Evolutionary conservation across 2,113 vertebrate species (phyloP).

Genomic region (Paramormyrops kingsleyae): DNA sequence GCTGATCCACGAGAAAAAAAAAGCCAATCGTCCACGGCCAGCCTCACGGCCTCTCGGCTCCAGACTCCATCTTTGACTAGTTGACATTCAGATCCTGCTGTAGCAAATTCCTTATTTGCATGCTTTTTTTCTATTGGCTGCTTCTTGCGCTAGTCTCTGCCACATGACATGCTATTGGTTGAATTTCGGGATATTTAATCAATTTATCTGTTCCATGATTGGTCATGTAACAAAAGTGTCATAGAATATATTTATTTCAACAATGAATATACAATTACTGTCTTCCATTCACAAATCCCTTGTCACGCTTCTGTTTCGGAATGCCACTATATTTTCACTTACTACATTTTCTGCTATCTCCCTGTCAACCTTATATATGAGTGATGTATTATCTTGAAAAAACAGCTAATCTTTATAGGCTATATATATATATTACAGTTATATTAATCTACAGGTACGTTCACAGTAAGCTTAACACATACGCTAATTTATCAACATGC

Average conservation of each 20-base stretch:
- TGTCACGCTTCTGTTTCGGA: constrained; percentile 38
- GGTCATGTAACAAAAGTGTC: constrained; percentile 51
- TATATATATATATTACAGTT: neutral
- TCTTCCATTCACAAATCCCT: constrained; percentile 83
- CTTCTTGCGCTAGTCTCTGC: constrained; percentile 78
- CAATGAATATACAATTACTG: constrained; percentile 74
- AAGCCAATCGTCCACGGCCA: constrained; percentile 56
- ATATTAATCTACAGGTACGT: neutral
- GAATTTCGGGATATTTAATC: constrained; percentile 59
- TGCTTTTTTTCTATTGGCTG: constrained; percentile 69
- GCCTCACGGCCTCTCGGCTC: constrained; percentile 75
- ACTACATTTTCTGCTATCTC: neutral
- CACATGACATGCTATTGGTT: constrained; percentile 64
- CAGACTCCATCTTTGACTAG: constrained; percentile 95
- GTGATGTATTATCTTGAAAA: neutral
- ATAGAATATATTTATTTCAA: constrained; percentile 64
- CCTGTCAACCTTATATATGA: neutral
- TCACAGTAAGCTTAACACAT: neutral
- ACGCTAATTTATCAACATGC: neutral
- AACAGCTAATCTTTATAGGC: neutral
- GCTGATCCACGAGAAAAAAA: constrained; percentile 36
- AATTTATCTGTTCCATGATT: constrained; percentile 53
- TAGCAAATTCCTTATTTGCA: constrained; percentile 79
- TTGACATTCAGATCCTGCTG: constrained; percentile 91
- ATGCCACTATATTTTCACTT: constrained; percentile 5